A percentile compares a stretch with the other conserved stretches of the same genome.
phyloP scores from a whole-genome alignment of 2,888 invertebrate genomes.

The Busseola fusca region DNA sequence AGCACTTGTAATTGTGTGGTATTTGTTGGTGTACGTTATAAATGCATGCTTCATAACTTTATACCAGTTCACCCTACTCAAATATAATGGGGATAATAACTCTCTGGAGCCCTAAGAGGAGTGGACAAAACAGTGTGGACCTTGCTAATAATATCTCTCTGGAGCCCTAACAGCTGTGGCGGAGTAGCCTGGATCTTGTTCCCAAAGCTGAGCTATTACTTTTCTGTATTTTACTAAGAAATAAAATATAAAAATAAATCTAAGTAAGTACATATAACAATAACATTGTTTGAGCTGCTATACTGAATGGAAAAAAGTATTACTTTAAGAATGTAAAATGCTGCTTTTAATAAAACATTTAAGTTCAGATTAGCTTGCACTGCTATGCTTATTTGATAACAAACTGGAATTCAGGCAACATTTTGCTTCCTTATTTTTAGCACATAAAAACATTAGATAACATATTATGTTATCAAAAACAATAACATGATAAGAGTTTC shows the following conservation, averaged over 20 bases:
- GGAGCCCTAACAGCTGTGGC: background rate
- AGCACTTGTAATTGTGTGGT: background rate
- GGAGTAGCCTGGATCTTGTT: background rate
- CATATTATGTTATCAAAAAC: constrained; percentile 10
- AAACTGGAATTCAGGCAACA: constrained; percentile 14
- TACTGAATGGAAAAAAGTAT: background rate
- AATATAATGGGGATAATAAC: background rate
- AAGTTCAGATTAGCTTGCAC: constrained; percentile 2
- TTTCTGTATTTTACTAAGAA: background rate
- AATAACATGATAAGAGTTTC: constrained; percentile 9
- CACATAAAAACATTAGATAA: no score
- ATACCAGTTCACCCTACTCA: background rate
- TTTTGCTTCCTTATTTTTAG: constrained; percentile 3
- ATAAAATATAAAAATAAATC: background rate
- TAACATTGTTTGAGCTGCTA: background rate
- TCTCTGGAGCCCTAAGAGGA: background rate
- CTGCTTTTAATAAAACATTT: background rate
- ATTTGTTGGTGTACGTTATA: background rate
- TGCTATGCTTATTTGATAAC: background rate
- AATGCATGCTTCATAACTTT: background rate
- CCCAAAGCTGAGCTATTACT: background rate
- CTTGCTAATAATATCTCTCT: no score
- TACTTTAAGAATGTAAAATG: background rate
- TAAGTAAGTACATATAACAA: background rate
- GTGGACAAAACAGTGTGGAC: no score